Evolutionary conservation across 2,797 vertebrate species (phyloP), one percentile per base, ranked within the genome.

Genomic region (Pipistrellus kuhlii): DNA sequence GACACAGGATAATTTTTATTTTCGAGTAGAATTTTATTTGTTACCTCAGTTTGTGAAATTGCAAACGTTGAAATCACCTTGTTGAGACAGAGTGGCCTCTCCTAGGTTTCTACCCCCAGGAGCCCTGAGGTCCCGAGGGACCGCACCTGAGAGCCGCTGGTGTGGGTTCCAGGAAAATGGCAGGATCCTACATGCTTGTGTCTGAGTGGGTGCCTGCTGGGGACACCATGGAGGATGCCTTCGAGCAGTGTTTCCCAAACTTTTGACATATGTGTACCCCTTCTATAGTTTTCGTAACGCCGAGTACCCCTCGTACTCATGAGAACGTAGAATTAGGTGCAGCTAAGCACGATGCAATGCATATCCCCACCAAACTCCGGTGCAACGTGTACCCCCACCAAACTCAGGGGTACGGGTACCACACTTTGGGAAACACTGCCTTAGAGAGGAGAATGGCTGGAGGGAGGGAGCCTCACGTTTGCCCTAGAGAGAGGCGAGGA

Each of bases 21-120:
- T 90, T 91, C 57, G 75, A 46, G 62, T 38, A 90, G n/a, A 89
- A 86, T 93, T 46, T 15, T 55, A 35, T 48, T 89, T 73, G 20
- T 89, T 30, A 85, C 30, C 66, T 85, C 13, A 41, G 0, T 66
- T 44, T 71, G 18, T 93, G 72, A 62, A 76, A 55, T 53, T 80
- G 27, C 55, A 82, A 71, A 85, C 51, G 6, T 55, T 21, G 32
- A 71, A 77, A 53, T 30, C 59, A 30, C 9, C 3, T 35, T 62
- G 35, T 2, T 91, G 25, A 76, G 84, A 71, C 25, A 20, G 18
- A 73, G 14, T 41, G 72, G 2, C 4, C 35, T 73, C 5, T 35
- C 13, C 35, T 84, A 25, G 46, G 32, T 69, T 84, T 85, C 38
- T 53, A 9, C 11, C 35, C 46, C 23, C 2, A 12, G 32, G 66